These are phyloP conservation scores for Psococerastis gibbosa DNA, from an alignment of 2,888 invertebrate species.

Conservation along the genomic window DNA sequence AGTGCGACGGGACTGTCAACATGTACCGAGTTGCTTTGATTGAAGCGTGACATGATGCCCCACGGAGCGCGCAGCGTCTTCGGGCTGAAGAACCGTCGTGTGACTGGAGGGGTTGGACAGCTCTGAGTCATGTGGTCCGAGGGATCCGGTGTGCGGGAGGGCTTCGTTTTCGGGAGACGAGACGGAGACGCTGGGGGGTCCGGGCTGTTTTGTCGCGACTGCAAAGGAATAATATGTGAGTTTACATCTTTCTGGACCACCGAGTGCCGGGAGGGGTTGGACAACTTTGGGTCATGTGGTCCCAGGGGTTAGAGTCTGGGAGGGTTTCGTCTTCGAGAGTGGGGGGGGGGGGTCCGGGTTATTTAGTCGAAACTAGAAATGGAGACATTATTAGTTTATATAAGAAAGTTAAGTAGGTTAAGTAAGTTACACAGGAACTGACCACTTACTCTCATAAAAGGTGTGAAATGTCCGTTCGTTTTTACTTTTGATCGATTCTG, in stretches of 20 bases:
- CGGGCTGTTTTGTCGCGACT: conserved; percentile 19
- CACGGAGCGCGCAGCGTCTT: conserved; percentile 65
- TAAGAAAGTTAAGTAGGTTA: not conserved
- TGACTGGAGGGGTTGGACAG: conserved; percentile 64
- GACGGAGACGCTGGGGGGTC: conserved; percentile 16
- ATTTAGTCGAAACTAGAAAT: no score
- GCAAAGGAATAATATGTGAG: conserved; percentile 13
- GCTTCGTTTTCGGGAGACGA: not conserved
- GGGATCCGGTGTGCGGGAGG: conserved; percentile 11
- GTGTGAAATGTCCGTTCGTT: conserved; percentile 45
- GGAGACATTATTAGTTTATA: no score
- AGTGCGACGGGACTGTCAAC: conserved; percentile 45
- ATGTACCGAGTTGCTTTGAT: conserved; percentile 24
- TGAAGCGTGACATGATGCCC: conserved; percentile 21
- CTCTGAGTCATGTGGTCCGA: conserved; percentile 20
- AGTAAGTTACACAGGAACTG: not conserved
- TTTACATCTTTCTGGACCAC: conserved; percentile 33
- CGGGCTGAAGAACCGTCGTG: conserved; percentile 59
- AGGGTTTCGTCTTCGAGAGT: no score
- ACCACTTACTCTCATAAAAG: conserved; percentile 40
- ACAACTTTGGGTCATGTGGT: conserved; percentile 28
- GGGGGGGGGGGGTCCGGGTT: no score
- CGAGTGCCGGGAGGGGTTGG: conserved; percentile 63
- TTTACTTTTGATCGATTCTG: conserved; percentile 32
- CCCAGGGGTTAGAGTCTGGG: conserved; percentile 5